Evolutionary conservation across 2,113 vertebrate species (phyloP), one percentile per base, ranked within the genome.

Genomic region (Myxocyprinus asiaticus): DNA sequence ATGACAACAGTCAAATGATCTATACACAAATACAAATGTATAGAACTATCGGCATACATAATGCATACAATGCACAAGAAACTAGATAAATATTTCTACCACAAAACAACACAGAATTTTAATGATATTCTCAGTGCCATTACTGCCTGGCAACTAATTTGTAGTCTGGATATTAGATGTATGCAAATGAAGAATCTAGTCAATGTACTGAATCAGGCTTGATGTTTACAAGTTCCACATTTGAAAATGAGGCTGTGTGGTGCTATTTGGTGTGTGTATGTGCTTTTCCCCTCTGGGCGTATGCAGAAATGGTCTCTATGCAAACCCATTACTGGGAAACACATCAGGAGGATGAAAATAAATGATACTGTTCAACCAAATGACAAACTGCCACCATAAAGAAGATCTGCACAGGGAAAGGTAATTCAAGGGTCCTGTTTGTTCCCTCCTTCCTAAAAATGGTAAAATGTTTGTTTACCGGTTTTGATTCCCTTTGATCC

Each of bases 361-460:
- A 87, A 83, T 83, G 77, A 81, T 80, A 79, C 83, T 76, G 72
- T 85, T 87, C 77, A 77, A 79, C 75, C 67, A 78, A 80, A 85
- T 83, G 79, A 83, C 74, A 85, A 86, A 85, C 81, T 80, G 81
- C 72, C 75, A 76, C 86, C 63, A 68, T 85, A 78, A 87, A 80
- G 76, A 48, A 76, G 74, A 83, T 81, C 67, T 74, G 77, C 47
- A 68, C 44, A 6, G 22, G 48, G 9, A 62, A 81, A 77, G 79
- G 80, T 78, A 65, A 77, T 79, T 72, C 66, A 47, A 78, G 77
- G 68, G 76, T 82, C 81, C 51, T 59, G 77, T 59, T 77, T 81
- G 56, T 59, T 59, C 47, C 11, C 44, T 22, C 56, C 51, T 62
- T 42, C 9, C 22, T 58, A 43, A 70, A 83, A 85, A 84, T 45